These are phyloP conservation scores for Anoplopoma fimbria DNA, from an alignment of 2,113 vertebrate species.

Conservation along the genomic window DNA sequence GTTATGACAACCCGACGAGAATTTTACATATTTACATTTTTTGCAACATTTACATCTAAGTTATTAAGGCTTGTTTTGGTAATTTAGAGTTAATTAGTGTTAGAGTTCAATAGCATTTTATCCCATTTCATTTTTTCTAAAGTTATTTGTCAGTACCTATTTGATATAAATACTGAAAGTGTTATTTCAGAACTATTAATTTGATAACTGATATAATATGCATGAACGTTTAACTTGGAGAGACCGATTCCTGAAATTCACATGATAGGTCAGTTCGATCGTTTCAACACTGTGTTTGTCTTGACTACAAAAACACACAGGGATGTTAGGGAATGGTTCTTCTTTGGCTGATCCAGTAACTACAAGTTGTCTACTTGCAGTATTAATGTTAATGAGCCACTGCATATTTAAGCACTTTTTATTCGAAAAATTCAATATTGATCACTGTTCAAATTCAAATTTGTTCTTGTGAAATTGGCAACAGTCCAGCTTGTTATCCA, in stretches of 20 bases:
- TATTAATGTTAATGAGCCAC: background rate
- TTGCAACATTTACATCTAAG: background rate
- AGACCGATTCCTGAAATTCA: background rate
- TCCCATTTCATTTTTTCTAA: too few species aligned
- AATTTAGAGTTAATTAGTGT: background rate
- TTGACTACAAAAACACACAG: too few species aligned
- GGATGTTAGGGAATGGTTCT: too few species aligned
- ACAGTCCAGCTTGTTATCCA: background rate
- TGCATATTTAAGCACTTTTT: background rate
- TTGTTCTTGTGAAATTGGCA: background rate
- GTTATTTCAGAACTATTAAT: background rate
- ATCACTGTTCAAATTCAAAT: background rate
- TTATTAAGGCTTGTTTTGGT: background rate
- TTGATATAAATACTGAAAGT: background rate
- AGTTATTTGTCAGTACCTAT: background rate
- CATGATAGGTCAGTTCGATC: background rate
- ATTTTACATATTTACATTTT: background rate
- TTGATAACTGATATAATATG: background rate
- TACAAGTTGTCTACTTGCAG: background rate
- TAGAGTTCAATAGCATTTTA: background rate
- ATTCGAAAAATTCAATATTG: background rate
- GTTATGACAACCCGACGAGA: background rate
- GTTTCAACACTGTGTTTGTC: background rate
- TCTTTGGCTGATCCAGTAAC: background rate
- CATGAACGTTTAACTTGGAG: too few species aligned